These are phyloP conservation scores for Spatula clypeata DNA, from an alignment of 2,797 vertebrate species.

Conservation along the genomic window DNA sequence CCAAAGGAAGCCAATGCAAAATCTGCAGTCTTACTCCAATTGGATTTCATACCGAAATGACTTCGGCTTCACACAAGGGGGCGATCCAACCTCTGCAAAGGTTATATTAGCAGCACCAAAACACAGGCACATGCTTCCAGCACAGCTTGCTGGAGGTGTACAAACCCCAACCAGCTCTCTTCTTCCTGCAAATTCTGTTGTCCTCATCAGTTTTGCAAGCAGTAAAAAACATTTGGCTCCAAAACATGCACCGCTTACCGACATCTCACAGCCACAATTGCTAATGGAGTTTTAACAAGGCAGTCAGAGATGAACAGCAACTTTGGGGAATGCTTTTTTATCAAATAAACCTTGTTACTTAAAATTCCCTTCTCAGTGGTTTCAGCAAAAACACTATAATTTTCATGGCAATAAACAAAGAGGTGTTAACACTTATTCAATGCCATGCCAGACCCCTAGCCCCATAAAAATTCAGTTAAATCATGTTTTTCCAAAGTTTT, in stretches of 20 bases:
- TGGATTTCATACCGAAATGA: neutral
- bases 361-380: neutral
- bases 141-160: accelerated
- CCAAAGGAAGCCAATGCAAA: neutral
- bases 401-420: neutral
- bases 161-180: neutral
- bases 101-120: neutral
- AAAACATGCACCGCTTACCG: neutral
- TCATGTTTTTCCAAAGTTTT: neutral
- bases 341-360: neutral
- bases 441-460: accelerated
- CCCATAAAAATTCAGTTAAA: neutral
- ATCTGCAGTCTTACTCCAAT: neutral
- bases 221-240: neutral
- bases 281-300: neutral
- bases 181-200: neutral
- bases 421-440: neutral
- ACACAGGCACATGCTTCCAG: neutral
- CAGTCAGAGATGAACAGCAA: neutral
- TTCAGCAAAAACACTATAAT: neutral
- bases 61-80: constrained; percentile 77
- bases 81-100: constrained; percentile 65
- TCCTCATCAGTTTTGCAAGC: neutral
- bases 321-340: neutral
- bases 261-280: neutral